phyloP scores from a whole-genome alignment of 2,888 invertebrate genomes.

The Orthosia gothica region DNA sequence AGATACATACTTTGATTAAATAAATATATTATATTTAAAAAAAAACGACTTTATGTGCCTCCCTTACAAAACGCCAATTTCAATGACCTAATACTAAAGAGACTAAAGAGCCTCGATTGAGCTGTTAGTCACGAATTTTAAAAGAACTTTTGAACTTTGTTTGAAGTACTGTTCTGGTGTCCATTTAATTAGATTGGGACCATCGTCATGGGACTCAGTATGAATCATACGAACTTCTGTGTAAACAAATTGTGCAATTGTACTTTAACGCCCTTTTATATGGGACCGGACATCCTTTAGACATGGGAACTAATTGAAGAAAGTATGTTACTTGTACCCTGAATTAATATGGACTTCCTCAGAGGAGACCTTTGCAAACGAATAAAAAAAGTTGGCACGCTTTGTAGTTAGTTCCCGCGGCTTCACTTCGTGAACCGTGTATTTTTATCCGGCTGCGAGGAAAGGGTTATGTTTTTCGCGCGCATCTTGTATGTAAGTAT shows the following conservation, averaged over 20 bases:
- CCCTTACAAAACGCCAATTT: too few relatives aligned
- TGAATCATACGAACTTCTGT: slow-evolving; percentile 42
- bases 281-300: slow-evolving; percentile 50
- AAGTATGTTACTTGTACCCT: slow-evolving; percentile 16
- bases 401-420: too few relatives aligned
- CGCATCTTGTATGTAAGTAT: too few relatives aligned
- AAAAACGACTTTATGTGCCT: too few relatives aligned
- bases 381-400: neutral
- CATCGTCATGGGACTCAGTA: slow-evolving; percentile 1
- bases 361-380: neutral
- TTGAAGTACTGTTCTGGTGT: neutral
- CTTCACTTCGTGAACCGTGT: too few relatives aligned
- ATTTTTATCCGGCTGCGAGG: too few relatives aligned
- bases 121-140: neutral
- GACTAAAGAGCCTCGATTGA: neutral
- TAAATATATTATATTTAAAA: too few relatives aligned
- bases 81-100: too few relatives aligned
- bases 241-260: slow-evolving; percentile 31
- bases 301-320: slow-evolving; percentile 37
- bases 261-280: slow-evolving; percentile 34
- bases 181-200: slow-evolving; percentile 21
- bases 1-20: too few relatives aligned
- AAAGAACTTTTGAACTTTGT: neutral
- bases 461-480: too few relatives aligned
- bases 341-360: slow-evolving; percentile 11